phyloP scores from a whole-genome alignment of 2,113 vertebrate species.

The Tonatia bakeri region DNA sequence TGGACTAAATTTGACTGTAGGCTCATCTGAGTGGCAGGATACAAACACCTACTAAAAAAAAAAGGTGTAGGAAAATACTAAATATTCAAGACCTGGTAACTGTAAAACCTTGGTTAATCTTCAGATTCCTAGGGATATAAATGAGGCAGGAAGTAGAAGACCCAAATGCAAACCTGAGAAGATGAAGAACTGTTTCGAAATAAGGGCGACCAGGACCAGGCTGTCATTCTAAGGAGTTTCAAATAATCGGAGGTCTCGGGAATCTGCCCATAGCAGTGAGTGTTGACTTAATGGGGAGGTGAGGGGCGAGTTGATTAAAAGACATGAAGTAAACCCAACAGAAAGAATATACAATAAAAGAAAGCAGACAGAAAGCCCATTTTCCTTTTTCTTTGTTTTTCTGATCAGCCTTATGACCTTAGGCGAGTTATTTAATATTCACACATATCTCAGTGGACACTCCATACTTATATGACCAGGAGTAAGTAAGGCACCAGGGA shows the following conservation, averaged over 20 bases:
- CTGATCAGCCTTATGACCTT: not conserved
- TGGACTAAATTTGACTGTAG: not conserved
- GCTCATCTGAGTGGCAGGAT: not conserved
- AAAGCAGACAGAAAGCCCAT: not conserved
- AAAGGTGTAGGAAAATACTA: not conserved
- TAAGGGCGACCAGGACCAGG: not conserved
- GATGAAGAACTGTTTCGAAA: not conserved
- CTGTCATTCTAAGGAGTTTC: not conserved
- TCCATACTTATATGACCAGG: not conserved
- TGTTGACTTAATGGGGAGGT: not conserved
- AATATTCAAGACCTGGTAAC: not conserved
- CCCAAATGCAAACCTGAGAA: not conserved
- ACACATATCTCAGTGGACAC: not conserved
- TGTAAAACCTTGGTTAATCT: not conserved
- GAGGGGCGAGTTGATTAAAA: not conserved
- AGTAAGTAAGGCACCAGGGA: not conserved
- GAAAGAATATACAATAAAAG: not conserved
- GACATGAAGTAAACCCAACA: not conserved
- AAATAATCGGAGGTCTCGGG: not conserved
- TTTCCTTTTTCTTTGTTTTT: not conserved
- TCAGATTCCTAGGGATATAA: not conserved
- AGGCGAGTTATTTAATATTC: not conserved
- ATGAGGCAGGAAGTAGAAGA: not conserved
- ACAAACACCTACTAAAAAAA: not conserved
- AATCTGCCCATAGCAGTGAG: accelerated